phyloP scores from a whole-genome alignment of 2,113 vertebrate genomes.

The Pygoscelis antarcticus region DNA sequence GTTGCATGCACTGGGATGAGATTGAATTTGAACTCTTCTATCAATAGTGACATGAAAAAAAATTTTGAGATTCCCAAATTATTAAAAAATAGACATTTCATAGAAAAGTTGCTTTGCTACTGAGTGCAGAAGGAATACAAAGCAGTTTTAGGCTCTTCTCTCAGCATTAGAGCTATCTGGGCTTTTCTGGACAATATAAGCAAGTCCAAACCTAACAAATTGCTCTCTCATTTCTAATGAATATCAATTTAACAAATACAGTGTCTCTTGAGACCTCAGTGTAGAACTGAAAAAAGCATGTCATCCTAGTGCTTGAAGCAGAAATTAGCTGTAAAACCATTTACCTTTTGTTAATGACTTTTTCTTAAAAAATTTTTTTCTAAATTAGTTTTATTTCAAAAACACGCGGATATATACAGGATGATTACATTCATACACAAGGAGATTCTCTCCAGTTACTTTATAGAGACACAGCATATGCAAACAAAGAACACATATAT shows the following conservation, averaged over 20 bases:
- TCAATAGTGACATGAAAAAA: background rate
- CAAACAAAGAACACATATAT: background rate
- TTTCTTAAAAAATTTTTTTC: background rate
- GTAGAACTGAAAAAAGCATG: background rate
- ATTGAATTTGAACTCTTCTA: background rate
- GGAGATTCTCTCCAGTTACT: background rate
- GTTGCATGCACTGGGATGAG: background rate
- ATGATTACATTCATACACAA: background rate
- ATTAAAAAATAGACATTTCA: background rate
- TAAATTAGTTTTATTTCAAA: background rate
- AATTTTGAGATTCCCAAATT: background rate
- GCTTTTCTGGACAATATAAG: slow-evolving; percentile 7
- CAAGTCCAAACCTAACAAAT: background rate
- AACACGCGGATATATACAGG: background rate
- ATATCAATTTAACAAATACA: background rate
- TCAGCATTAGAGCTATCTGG: background rate
- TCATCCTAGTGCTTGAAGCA: background rate
- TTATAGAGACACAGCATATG: background rate
- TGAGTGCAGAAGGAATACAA: background rate
- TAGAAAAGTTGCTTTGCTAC: background rate
- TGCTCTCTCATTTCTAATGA: slow-evolving; percentile 19
- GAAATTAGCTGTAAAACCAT: background rate
- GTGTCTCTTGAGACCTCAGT: background rate
- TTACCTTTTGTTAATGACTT: background rate
- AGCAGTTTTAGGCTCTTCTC: background rate